Evolutionary conservation across 2,888 invertebrate species (phyloP).

Genomic region (Unio pictorum): DNA sequence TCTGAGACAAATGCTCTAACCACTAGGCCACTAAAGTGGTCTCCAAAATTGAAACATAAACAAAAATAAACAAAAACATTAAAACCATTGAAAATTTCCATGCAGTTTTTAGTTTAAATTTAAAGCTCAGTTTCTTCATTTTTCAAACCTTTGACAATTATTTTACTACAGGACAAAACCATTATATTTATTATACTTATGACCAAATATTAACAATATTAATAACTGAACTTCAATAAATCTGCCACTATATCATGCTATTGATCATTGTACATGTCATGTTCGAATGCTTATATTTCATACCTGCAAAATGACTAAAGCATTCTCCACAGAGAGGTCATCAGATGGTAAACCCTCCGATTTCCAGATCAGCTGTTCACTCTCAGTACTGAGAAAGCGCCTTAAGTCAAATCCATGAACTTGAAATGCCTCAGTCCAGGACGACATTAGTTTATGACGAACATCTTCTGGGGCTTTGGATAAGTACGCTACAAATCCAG

Average conservation of each 20-base stretch:
- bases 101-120: no score
- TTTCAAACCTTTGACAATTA: no score
- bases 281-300: background rate
- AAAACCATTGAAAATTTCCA: no score
- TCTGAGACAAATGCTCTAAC: no score
- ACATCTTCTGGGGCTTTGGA: conserved; percentile 81
- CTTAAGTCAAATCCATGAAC: conserved; percentile 75
- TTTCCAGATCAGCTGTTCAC: conserved; percentile 88
- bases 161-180: no score
- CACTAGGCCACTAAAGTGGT: no score
- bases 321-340: conserved; percentile 85
- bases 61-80: no score
- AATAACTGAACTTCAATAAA: background rate
- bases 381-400: conserved; percentile 78
- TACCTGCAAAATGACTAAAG: conserved; percentile 83
- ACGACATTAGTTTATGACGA: conserved; percentile 74
- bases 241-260: no score
- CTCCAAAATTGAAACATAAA: no score
- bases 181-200: background rate
- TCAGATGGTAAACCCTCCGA: conserved; percentile 87
- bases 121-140: no score
- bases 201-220: background rate
- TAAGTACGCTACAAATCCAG: conserved; percentile 86
- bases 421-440: conserved; percentile 72
- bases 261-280: background rate